A percentile compares a stretch with the other conserved stretches of the same genome.
These are phyloP conservation scores for Hippocampus barbouri DNA, from an alignment of 2,113 vertebrate genomes.

Conservation along the genomic window DNA sequence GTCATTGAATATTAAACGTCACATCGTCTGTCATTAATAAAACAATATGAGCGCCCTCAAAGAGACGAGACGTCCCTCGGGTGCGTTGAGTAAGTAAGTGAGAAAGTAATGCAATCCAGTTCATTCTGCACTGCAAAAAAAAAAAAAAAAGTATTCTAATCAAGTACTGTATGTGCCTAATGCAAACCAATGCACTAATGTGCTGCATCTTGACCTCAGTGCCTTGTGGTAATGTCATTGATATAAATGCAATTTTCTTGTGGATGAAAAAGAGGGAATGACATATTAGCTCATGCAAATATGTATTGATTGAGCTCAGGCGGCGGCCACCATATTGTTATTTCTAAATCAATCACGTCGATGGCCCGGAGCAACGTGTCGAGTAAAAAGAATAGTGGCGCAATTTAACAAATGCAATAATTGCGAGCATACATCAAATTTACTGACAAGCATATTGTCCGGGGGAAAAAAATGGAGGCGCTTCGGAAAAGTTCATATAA, in stretches of 20 bases:
- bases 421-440: constrained; percentile 70
- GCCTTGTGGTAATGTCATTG: constrained; percentile 44
- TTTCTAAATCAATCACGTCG: constrained; percentile 68
- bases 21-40: constrained; percentile 22
- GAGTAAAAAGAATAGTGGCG: constrained; percentile 54
- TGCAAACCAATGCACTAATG: constrained; percentile 26
- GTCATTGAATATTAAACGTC: constrained; percentile 50
- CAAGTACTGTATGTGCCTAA: constrained; percentile 19
- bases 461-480: constrained; percentile 33
- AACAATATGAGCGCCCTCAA: constrained; percentile 37
- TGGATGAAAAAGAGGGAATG: constrained; percentile 30
- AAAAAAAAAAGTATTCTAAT: constrained; percentile 18
- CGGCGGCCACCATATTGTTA: constrained; percentile 50
- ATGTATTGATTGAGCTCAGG: constrained; percentile 50
- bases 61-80: constrained; percentile 25
- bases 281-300: constrained; percentile 60
- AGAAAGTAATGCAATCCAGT: constrained; percentile 14
- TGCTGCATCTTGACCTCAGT: constrained; percentile 18
- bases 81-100: constrained; percentile 29
- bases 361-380: constrained; percentile 60
- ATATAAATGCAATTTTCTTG: constrained; percentile 51
- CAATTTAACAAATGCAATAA: constrained; percentile 69
- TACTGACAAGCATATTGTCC: constrained; percentile 55
- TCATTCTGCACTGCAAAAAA: constrained; percentile 35
- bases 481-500: constrained; percentile 63